Base-by-base conservation (phyloP, 2,888 invertebrate species). In the Thecocarcelia acutangulata region DNA sequence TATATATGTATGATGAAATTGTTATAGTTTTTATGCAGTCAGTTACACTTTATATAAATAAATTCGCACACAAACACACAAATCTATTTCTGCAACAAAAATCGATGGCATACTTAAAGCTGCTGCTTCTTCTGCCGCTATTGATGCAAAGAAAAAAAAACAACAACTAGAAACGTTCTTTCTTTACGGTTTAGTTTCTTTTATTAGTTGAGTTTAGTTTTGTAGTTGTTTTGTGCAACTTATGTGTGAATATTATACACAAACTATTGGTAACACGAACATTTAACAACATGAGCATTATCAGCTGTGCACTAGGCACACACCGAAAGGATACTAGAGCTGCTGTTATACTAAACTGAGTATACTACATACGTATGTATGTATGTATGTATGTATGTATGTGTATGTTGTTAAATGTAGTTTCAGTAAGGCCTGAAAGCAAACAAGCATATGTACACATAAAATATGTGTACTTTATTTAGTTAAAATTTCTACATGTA, bases 81-180 rank as follows among this genome's bases (percentile, higher is more conserved):
- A 33, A 66, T 50, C 68, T 58, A 44, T 52, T 61, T 17, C 33
- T 58, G 72, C 46, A 64, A 64, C 44, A 78, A 77, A 76, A 82
- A 82, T 82, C 81, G 77, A 82, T 82, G 73, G 58, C 81, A 82
- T 28, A 74, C 68, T 69, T 82, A 64, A 17, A 52, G 61, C 69
- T 59, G 50, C 54, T 52, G 40, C 46, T 42, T 52, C 69, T 59
- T 44, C 54, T 48, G n/a, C 52, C 40, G 28, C 46, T 28, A 33
- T n/a, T 33, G 21, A 19, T 68, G 44, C 61, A 50, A 37, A 40
- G 52, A 33, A 33, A 33, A 33, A 33, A 9, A 33, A 33, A 33
- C 33, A 33, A 8, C 1, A 28, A 64, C 46, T 15, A 33, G 1
- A 46, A 64, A 40, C 2, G 13, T 48, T 28, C 24, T 17, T 48